Conservation (phyloP, 2,888 invertebrate genomes). For the Drosophila maculinotata region DNA sequence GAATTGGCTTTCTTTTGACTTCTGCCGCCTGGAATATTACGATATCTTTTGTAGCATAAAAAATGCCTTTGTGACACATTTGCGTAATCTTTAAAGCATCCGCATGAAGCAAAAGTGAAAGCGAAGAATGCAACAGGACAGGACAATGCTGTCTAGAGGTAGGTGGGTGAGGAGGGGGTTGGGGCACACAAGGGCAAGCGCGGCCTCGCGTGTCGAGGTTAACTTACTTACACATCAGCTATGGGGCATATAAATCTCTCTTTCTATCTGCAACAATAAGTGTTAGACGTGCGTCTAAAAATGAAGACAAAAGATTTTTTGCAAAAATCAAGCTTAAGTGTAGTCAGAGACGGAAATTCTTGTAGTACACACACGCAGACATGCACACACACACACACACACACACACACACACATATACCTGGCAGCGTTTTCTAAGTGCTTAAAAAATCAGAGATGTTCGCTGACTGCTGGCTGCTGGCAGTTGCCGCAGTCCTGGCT, state of each 20-base stretch:
- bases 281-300: slow-evolving; percentile 53
- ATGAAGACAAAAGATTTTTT: slow-evolving; percentile 64
- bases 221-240: slow-evolving; percentile 28
- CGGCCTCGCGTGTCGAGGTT: slow-evolving; percentile 65
- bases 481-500: slow-evolving; percentile 52
- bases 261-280: slow-evolving; percentile 21
- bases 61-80: slow-evolving; percentile 64
- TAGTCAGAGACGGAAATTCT: slow-evolving; percentile 61
- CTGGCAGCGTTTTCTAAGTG: slow-evolving; percentile 27
- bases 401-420: slow-evolving; percentile 5
- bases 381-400: not conserved
- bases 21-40: slow-evolving; percentile 28
- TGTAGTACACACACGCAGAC: slow-evolving; percentile 7
- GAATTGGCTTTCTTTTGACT: slow-evolving; percentile 20
- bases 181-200: slow-evolving; percentile 34
- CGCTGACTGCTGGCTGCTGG: slow-evolving; percentile 25
- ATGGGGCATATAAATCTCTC: slow-evolving; percentile 44
- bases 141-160: slow-evolving; percentile 8
- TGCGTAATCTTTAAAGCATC: slow-evolving; percentile 68
- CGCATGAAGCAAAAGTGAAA: slow-evolving; percentile 50
- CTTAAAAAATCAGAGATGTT: slow-evolving; percentile 42
- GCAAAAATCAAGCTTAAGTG: slow-evolving; percentile 69
- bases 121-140: slow-evolving; percentile 69
- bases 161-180: not conserved
- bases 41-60: slow-evolving; percentile 50